Evolutionary conservation across 64 coral and sea anemone species (phyloP), one percentile per base, ranked within the genome.

Genomic region (Trachythela sp.): DNA sequence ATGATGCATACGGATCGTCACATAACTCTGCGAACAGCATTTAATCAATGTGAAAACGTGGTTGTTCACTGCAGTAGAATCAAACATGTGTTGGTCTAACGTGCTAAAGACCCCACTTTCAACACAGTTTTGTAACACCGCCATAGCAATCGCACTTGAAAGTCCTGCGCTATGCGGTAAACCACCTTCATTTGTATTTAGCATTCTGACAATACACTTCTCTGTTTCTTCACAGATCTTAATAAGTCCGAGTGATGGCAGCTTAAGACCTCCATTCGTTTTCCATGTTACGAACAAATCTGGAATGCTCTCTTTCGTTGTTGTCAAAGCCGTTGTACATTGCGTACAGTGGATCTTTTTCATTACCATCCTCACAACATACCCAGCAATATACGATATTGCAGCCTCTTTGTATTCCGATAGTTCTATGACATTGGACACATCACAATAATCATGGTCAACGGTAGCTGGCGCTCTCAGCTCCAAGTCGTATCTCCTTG

Each of bases 211-310:
- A 31, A 77, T 77, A 34, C 71, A 77, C 31, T 77, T 77, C 36
- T 77, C 71, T 31, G 71, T 77, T 26, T 77, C 71, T 77, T 77
- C 13, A 77, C 71, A 77, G 26, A 77, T 77, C 29, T 38, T 77
- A 14, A 77, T 27, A 77, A 77, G 13, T 14, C 71, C 71, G 2
- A 6, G 30, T 2, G 59, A 68, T n/a, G 59, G 59, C 30, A 68
- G 30, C 30, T 68, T 68, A 7, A 45, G 11, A 45, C 42, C 42
- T 45, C 42, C 42, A 11, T 45, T 45, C 11, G 42, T 45, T 45
- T 45, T 68, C 59, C 59, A 68, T 68, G 59, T 68, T n/a, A 68
- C 59, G 15, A 68, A 68, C 20, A 68, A 31, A 14, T 31, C 59
- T 68, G 59, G 59, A 7, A 68, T 22, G 59, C 30, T 68, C 59